Evolutionary conservation across 1,140 invertebrate genomes (phyloP).

Genomic region (Macrobrachium nipponense): DNA sequence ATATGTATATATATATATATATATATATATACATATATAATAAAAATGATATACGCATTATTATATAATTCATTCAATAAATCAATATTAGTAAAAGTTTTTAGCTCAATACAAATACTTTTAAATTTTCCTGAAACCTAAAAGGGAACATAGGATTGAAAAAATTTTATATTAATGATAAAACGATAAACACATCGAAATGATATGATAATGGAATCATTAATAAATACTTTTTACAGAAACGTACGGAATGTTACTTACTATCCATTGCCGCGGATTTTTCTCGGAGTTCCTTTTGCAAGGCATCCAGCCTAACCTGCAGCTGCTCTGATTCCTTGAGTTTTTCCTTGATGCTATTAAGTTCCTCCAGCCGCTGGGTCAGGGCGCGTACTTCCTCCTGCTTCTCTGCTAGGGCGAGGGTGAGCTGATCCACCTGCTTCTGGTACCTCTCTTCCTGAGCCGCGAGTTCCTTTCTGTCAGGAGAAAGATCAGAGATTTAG

Average conservation of each 20-base stretch:
- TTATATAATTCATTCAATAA: too few species aligned
- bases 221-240: not conserved
- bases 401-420: slow-evolving; percentile 39
- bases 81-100: too few species aligned
- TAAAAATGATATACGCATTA: too few species aligned
- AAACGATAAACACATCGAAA: too few species aligned
- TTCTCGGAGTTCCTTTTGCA: slow-evolving; percentile 45
- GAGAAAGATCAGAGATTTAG: not conserved
- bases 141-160: too few species aligned
- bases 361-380: slow-evolving; percentile 8
- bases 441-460: slow-evolving; percentile 49
- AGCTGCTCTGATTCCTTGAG: slow-evolving; percentile 35
- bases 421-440: slow-evolving; percentile 48
- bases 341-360: slow-evolving; percentile 21
- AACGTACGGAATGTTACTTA: slow-evolving; percentile 3
- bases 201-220: not conserved
- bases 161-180: too few species aligned
- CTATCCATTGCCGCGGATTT: slow-evolving; percentile 27
- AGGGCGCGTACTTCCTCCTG: slow-evolving; percentile 39
- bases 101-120: too few species aligned
- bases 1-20: too few species aligned
- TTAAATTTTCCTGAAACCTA: too few species aligned
- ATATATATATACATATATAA: too few species aligned
- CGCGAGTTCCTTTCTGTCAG: slow-evolving; percentile 43
- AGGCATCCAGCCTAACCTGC: slow-evolving; percentile 29